These are phyloP conservation scores for Exephanes ischioxanthus DNA, from an alignment of 2,888 invertebrate genomes.

Conservation along the genomic window DNA sequence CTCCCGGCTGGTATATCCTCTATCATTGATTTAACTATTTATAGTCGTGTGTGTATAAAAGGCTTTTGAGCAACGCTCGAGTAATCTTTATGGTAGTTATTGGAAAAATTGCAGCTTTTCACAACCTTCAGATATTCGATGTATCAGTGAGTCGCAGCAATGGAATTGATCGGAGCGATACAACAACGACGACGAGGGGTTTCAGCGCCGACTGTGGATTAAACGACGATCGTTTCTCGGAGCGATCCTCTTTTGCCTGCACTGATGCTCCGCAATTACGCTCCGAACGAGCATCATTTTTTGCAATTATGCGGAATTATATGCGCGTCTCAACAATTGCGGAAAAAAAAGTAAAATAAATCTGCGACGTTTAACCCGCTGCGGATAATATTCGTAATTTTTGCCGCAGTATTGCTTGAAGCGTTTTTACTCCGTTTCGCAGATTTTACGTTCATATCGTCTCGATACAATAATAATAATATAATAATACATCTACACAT, in stretches of 20 bases:
- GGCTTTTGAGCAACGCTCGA: slow-evolving; percentile 80
- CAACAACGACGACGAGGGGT: slow-evolving; percentile 22
- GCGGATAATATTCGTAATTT: too few species aligned
- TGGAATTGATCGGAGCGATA: slow-evolving; percentile 50
- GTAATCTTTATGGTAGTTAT: slow-evolving; percentile 81
- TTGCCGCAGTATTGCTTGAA: not conserved
- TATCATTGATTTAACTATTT: slow-evolving; percentile 77
- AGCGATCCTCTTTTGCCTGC: not conserved
- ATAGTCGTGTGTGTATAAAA: slow-evolving; percentile 78
- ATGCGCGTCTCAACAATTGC: too few species aligned
- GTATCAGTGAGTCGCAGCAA: slow-evolving; percentile 44
- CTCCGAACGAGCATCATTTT: not conserved
- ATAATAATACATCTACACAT: not conserved
- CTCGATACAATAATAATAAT: not conserved
- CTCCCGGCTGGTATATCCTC: slow-evolving; percentile 42
- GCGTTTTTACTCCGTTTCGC: not conserved
- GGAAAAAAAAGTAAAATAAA: too few species aligned
- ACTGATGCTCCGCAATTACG: not conserved
- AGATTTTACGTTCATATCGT: not conserved
- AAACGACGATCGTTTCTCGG: not conserved
- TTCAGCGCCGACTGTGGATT: not conserved
- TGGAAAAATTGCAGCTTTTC: slow-evolving; percentile 77
- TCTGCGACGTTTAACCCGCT: too few species aligned
- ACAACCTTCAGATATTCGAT: slow-evolving; percentile 59
- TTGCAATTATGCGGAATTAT: too few species aligned